phyloP scores from a whole-genome alignment of 2,888 invertebrate species.

The Rhorus exstirpatorius region DNA sequence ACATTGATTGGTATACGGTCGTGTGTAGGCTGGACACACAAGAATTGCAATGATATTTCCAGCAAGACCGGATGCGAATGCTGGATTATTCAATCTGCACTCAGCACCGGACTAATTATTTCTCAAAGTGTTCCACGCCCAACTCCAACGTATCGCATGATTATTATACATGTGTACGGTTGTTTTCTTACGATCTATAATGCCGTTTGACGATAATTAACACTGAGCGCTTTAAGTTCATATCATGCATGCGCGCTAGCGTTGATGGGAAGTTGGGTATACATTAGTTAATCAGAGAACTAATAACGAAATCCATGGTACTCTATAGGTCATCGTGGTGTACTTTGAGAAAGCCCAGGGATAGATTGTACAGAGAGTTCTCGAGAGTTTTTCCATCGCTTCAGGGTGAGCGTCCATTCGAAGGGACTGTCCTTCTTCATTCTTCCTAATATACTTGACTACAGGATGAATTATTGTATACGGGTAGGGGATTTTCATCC shows the following conservation, averaged over 20 bases:
- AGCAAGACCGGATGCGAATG: slow-evolving; percentile 56
- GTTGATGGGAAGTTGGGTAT: slow-evolving; percentile 40
- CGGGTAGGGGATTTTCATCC: too few species aligned
- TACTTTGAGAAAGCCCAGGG: slow-evolving; percentile 5
- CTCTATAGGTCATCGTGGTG: not conserved
- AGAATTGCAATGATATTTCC: slow-evolving; percentile 47
- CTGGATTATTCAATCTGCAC: slow-evolving; percentile 60
- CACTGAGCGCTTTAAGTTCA: slow-evolving; percentile 54
- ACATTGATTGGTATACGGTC: slow-evolving; percentile 14
- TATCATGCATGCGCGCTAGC: not conserved
- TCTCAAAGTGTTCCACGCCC: slow-evolving; percentile 57
- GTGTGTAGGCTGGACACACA: slow-evolving; percentile 30
- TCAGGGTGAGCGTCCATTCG: slow-evolving; percentile 12
- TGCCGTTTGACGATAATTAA: slow-evolving; percentile 65
- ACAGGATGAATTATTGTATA: not conserved
- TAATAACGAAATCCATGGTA: slow-evolving; percentile 52
- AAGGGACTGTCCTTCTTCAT: slow-evolving; percentile 61
- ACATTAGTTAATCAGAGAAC: slow-evolving; percentile 30
- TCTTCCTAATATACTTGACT: slow-evolving; percentile 24
- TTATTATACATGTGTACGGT: slow-evolving; percentile 19
- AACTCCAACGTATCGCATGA: slow-evolving; percentile 15
- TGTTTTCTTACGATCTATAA: slow-evolving; percentile 19
- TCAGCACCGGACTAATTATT: slow-evolving; percentile 64
- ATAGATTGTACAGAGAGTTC: not conserved
- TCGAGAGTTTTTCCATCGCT: slow-evolving; percentile 36